These are phyloP conservation scores for Telmatochromis sp. DNA, from an alignment of 2,113 vertebrate species.

Conservation along the genomic window DNA sequence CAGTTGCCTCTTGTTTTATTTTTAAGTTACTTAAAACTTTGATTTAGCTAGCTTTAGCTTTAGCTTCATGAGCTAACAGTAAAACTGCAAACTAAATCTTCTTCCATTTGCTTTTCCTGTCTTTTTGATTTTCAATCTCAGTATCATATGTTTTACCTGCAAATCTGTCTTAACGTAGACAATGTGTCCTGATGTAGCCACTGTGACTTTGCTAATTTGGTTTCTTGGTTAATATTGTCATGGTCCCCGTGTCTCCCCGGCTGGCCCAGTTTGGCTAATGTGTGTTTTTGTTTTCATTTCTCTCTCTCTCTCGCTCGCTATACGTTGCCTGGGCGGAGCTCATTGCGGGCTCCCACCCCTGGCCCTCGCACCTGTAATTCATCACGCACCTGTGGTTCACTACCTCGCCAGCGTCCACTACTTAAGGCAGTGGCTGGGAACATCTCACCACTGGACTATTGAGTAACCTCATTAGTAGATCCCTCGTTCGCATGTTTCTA, in stretches of 20 bases:
- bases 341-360: rapidly evolving
- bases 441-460: not conserved
- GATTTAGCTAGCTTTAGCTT: not conserved
- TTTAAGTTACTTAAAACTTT: not conserved
- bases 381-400: not conserved
- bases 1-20: not conserved
- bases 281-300: not conserved
- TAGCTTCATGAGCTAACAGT: not conserved
- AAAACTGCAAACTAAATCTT: not conserved
- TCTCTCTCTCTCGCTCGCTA: rapidly evolving
- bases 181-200: not conserved
- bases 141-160: not conserved
- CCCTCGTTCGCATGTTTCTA: not conserved
- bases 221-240: not conserved
- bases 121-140: not conserved
- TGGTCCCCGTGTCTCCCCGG: not conserved
- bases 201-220: not conserved
- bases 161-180: not conserved
- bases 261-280: not conserved
- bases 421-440: not conserved
- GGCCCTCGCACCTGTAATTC: not conserved
- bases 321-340: rapidly evolving
- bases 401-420: rapidly evolving
- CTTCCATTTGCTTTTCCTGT: not conserved
- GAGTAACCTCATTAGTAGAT: rapidly evolving